phyloP scores from a whole-genome alignment of 2,888 invertebrate genomes.

The Matsumyia berberina region DNA sequence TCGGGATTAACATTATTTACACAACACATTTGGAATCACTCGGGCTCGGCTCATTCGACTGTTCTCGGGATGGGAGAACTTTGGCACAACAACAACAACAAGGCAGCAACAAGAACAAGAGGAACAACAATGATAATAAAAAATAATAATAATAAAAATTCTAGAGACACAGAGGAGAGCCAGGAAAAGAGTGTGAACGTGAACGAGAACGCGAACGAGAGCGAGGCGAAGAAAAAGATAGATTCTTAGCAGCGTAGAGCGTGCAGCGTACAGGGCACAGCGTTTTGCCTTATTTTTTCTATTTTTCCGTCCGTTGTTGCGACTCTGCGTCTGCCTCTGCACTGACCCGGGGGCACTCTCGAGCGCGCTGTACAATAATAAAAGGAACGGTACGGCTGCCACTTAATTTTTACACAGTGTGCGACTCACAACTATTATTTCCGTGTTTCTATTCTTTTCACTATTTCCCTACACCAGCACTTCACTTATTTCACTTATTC shows the following conservation, averaged over 20 bases:
- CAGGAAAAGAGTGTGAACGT: background rate
- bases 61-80: slow-evolving; percentile 15
- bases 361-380: slow-evolving; percentile 50
- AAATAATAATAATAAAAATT: slow-evolving; percentile 12
- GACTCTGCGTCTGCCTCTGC: slow-evolving; percentile 19
- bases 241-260: slow-evolving; percentile 49
- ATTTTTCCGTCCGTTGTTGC: slow-evolving; percentile 31
- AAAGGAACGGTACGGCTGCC: slow-evolving; percentile 46
- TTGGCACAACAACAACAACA: slow-evolving; percentile 32
- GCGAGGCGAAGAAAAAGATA: slow-evolving; percentile 6
- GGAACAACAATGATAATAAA: slow-evolving; percentile 24
- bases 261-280: too few species aligned
- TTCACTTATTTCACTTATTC: slow-evolving; percentile 52
- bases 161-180: slow-evolving; percentile 14
- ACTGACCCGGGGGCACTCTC: slow-evolving; percentile 67
- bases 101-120: slow-evolving; percentile 30
- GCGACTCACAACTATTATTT: slow-evolving; percentile 64
- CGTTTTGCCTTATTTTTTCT: slow-evolving; percentile 57
- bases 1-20: slow-evolving; percentile 73
- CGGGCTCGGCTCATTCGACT: background rate
- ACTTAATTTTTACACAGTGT: slow-evolving; percentile 73
- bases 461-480: slow-evolving; percentile 49
- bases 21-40: slow-evolving; percentile 71
- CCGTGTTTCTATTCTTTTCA: slow-evolving; percentile 74
- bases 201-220: slow-evolving; percentile 3